Conservation (phyloP, 2,888 invertebrate genomes). For the Caenorhabditis afra region DNA sequence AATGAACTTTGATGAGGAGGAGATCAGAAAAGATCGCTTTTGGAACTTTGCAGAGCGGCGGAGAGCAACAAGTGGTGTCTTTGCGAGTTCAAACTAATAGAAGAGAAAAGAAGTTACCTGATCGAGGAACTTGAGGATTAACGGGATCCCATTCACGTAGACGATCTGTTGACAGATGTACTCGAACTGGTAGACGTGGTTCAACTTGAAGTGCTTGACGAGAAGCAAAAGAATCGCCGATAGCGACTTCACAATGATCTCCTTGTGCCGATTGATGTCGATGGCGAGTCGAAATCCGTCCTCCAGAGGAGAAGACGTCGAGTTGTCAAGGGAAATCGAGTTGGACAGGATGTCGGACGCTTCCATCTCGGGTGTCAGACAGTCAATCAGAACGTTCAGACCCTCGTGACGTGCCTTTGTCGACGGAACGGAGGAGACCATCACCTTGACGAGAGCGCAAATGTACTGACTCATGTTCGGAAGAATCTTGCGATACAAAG, state of each 20-base stretch:
- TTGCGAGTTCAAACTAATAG: background rate
- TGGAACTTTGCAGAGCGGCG: conserved; percentile 20
- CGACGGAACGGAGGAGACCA: conserved; percentile 96
- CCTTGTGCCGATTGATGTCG: conserved; percentile 96
- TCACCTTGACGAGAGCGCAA: conserved; percentile 89
- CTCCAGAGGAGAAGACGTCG: conserved; percentile 72
- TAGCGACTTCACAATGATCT: conserved; percentile 95
- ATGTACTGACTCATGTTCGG: conserved; percentile 97
- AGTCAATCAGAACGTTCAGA: conserved; percentile 97
- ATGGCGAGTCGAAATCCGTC: conserved; percentile 86
- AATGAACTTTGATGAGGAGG: conserved; percentile 42
- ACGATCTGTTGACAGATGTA: conserved; percentile 96
- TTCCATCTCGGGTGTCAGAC: conserved; percentile 85
- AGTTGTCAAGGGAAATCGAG: conserved; percentile 76
- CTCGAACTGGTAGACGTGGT: conserved; percentile 98
- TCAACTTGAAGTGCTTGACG: conserved; percentile 96
- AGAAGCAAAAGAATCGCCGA: conserved; percentile 92
- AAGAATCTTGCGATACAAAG: conserved; percentile 86
- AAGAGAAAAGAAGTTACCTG: conserved; percentile 83
- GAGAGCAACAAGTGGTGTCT: conserved; percentile 1
- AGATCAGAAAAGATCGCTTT: conserved; percentile 30
- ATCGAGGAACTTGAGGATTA: conserved; percentile 98
- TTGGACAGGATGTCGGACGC: conserved; percentile 79
- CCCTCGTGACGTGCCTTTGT: conserved; percentile 89
- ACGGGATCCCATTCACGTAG: conserved; percentile 98